phyloP scores from a whole-genome alignment of 2,888 invertebrate genomes.

The Limnephilus lunatus region DNA sequence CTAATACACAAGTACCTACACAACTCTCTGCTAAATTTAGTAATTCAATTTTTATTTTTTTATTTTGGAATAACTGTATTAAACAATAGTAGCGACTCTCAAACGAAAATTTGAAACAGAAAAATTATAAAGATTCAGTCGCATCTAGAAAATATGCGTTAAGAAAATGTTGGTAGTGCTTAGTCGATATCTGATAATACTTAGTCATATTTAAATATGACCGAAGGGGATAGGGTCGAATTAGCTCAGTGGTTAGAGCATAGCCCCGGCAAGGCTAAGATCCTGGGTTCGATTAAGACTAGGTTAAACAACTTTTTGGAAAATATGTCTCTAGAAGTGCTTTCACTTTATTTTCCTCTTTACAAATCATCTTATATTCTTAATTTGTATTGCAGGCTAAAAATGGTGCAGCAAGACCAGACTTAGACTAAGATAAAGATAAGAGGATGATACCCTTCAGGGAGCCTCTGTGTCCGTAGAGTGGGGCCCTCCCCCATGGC shows the following conservation, averaged over 20 bases:
- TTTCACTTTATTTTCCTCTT: neutral
- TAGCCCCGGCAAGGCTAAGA: too few relatives aligned
- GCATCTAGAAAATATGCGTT: too few relatives aligned
- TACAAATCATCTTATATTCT: neutral
- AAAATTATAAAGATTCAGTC: too few relatives aligned
- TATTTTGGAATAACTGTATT: too few relatives aligned
- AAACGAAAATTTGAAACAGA: too few relatives aligned
- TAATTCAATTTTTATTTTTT: too few relatives aligned
- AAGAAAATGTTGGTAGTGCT: too few relatives aligned
- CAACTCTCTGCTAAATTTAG: neutral
- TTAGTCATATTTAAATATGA: too few relatives aligned
- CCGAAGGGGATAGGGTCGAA: too few relatives aligned
- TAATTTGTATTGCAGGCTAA: slow-evolving; percentile 67
- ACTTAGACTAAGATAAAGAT: slow-evolving; percentile 72
- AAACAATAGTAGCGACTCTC: too few relatives aligned
- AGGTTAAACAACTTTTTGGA: neutral
- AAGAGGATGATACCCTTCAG: slow-evolving; percentile 54
- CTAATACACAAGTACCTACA: neutral
- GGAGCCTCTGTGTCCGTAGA: slow-evolving; percentile 63
- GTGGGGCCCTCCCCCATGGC: slow-evolving; percentile 69
- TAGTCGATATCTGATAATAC: too few relatives aligned
- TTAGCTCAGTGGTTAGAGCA: too few relatives aligned
- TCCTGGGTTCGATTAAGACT: neutral
- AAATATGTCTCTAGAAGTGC: neutral
- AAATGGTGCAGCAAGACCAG: slow-evolving; percentile 79